A percentile compares a stretch with the other conserved stretches of the same genome.
phyloP scores from a whole-genome alignment of 2,113 vertebrate genomes.

The Sebastes schlegelii region DNA sequence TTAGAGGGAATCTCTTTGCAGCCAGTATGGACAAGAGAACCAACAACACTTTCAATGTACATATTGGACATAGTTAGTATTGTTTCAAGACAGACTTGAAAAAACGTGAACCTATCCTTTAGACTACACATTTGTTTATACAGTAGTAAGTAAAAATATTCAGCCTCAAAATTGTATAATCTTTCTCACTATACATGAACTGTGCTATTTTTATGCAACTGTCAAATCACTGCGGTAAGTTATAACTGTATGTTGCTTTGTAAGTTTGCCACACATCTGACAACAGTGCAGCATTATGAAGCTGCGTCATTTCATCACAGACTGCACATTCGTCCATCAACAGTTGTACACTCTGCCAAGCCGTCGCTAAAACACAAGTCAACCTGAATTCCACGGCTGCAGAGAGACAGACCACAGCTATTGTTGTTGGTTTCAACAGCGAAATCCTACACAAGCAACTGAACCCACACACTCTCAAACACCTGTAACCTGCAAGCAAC shows the following conservation, averaged over 20 bases:
- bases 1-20: background rate
- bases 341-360: slow-evolving; percentile 6
- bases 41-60: background rate
- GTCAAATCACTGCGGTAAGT: background rate
- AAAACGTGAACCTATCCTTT: background rate
- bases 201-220: background rate
- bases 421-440: slow-evolving; percentile 61
- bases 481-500: background rate
- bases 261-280: background rate
- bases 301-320: slow-evolving; percentile 22
- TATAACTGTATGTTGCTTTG: background rate
- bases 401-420: slow-evolving; percentile 25
- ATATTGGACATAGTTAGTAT: background rate
- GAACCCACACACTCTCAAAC: slow-evolving; percentile 18
- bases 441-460: slow-evolving; percentile 28
- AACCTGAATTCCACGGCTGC: slow-evolving; percentile 23
- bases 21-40: background rate
- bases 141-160: background rate
- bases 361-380: slow-evolving; percentile 18
- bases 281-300: slow-evolving; percentile 26
- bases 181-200: background rate
- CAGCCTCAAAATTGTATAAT: background rate
- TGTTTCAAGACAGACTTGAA: background rate
- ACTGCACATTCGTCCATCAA: slow-evolving; percentile 36
- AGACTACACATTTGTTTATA: background rate